Evolutionary conservation across 2,888 invertebrate species (phyloP), one percentile per base, ranked within the genome.

Genomic region (Ernsta delagoae): DNA sequence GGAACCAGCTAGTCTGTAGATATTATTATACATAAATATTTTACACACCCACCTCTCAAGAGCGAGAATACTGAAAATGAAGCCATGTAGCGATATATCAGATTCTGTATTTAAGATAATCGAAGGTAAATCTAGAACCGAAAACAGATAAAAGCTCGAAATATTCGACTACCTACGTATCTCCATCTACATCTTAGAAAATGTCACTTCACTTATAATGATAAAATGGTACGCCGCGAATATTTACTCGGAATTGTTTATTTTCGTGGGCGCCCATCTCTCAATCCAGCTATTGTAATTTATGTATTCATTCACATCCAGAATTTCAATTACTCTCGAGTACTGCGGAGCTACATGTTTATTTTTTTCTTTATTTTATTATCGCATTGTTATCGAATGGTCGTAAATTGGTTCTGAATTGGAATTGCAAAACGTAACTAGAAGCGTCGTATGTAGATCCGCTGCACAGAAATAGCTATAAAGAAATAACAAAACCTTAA

Each of bases 231-330:
- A 24, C 9, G 53, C 24, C 53, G 24, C 9, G 34, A 43, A 59
- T 31, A 31, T 31, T 31, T 31, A 59, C 41, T 59, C 12, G 11
- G 11, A 43, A 11, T 43, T 43, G 59, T 59, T 59, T 16, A 41
- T 43, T 43, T 16, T 39, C 6, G 12, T 12, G 57, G 39, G 31
- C 34, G 57, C 66, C 60, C 53, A 54, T 43, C 66, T 60, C 34
- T 60, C 39, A 34, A 31, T 41, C 5, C 48, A 54, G 60, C 43
- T 53, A 66, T 54, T 66, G 60, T 66, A 54, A 66, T 66, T 66
- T 60, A 66, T 60, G 60, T 60, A 66, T 66, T 59, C 65, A 66
- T 59, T 66, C 54, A 54, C 66, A 66, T 66, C 59, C 59, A 66
- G 60, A 66, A 66, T 60, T 53, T 54, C 34, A 60, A 66, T 41